These are phyloP conservation scores for Beaufortia kweichowensis DNA, from an alignment of 2,113 vertebrate genomes.

Conservation along the genomic window DNA sequence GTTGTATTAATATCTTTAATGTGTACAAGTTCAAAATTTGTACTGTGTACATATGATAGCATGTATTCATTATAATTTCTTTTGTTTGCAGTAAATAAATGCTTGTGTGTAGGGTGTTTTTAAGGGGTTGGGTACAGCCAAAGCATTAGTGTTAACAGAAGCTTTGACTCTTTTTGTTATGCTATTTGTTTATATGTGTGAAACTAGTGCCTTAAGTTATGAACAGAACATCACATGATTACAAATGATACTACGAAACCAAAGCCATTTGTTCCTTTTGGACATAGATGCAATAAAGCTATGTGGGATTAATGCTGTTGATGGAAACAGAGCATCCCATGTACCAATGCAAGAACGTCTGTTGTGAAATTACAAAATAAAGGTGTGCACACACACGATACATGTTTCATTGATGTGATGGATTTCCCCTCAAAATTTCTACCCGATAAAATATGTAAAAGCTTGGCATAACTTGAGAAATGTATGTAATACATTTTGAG, in stretches of 20 bases:
- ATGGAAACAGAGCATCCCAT: neutral
- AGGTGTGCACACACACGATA: neutral
- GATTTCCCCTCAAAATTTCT: no score
- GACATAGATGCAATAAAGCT: slow-evolving; percentile 12
- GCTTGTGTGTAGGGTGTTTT: neutral
- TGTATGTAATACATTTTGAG: no score
- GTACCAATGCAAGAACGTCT: neutral
- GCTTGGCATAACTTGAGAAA: no score
- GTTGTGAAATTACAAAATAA: neutral
- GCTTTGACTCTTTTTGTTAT: neutral
- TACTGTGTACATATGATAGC: slow-evolving; percentile 14
- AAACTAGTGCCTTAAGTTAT: slow-evolving; percentile 39
- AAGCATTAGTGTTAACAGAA: neutral
- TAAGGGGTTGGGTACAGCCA: neutral
- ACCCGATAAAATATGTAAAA: no score
- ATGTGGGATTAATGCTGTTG: neutral
- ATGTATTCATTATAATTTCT: slow-evolving; percentile 17
- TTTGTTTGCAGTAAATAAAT: neutral
- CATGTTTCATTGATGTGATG: neutral
- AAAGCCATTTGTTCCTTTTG: slow-evolving; percentile 13
- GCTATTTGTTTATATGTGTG: slow-evolving; percentile 27
- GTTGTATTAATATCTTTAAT: slow-evolving; percentile 20
- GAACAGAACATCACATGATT: neutral
- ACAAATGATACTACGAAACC: neutral
- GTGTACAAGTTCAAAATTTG: neutral